Conservation (phyloP, 2,113 vertebrate species). For the Recurvirostra avosetta region DNA sequence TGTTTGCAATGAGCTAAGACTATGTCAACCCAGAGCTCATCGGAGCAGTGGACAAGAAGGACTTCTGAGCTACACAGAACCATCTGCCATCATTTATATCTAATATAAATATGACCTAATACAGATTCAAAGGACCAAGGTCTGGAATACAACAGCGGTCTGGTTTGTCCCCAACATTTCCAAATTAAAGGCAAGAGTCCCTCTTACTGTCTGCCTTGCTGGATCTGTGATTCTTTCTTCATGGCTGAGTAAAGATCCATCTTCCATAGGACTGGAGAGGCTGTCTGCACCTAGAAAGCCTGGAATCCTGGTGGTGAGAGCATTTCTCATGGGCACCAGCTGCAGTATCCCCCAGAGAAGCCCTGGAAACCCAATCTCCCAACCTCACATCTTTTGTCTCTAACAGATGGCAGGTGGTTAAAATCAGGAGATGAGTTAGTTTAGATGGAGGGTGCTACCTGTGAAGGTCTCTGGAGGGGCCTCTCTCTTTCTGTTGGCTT, state of each 20-base stretch:
- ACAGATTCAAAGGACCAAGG: neutral
- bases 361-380: neutral
- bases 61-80: neutral
- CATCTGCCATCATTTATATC: neutral
- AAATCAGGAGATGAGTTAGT: neutral
- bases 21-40: neutral
- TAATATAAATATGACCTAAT: neutral
- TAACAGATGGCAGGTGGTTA: neutral
- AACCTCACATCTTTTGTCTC: neutral
- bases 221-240: neutral
- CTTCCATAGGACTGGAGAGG: neutral
- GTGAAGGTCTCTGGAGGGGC: neutral
- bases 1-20: neutral
- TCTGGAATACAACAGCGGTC: neutral
- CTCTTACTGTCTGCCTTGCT: neutral
- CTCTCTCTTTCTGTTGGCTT: neutral
- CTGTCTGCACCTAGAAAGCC: neutral
- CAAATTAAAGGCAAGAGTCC: neutral
- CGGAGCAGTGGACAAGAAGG: neutral
- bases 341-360: neutral
- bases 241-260: neutral
- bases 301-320: neutral
- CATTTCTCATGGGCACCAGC: neutral
- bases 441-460: neutral
- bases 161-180: neutral